Percentiles rank a stretch among this genome's conserved stretches.
Evolutionary conservation across 2,113 vertebrate genomes (phyloP).

Genomic region (Cnemophilus loriae): DNA sequence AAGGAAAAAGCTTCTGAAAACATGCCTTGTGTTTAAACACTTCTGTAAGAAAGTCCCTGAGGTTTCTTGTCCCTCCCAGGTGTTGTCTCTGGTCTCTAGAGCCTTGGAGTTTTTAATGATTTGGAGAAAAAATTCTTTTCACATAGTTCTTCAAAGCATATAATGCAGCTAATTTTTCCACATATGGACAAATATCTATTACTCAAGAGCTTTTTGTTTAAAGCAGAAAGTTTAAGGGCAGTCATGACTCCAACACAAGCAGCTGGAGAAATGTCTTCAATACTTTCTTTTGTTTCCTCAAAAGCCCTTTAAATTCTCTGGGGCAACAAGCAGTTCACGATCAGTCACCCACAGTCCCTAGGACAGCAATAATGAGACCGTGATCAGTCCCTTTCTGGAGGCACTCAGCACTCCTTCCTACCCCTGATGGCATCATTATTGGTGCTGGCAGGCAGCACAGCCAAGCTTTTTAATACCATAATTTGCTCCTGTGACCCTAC

Average conservation of each 20-base stretch:
- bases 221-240: neutral
- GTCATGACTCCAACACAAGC: neutral
- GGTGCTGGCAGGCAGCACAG: neutral
- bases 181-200: neutral
- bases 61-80: neutral
- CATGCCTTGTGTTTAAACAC: neutral
- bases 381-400: neutral
- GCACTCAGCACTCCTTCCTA: neutral
- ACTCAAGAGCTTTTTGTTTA: neutral
- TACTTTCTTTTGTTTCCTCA: neutral
- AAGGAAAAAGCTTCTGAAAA: neutral
- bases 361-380: fast-evolving
- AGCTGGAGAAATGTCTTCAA: neutral
- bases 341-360: neutral
- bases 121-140: neutral
- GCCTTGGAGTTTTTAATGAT: neutral
- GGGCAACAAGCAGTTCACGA: neutral
- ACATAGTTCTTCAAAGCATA: neutral
- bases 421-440: neutral
- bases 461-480: neutral
- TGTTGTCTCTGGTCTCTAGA: neutral
- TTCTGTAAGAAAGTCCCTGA: neutral
- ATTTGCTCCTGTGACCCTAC: neutral
- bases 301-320: neutral
- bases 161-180: neutral